Percentiles rank a stretch among this genome's conserved stretches.
Conservation (phyloP, 2,113 vertebrate genomes). For the Junco hyemalis region DNA sequence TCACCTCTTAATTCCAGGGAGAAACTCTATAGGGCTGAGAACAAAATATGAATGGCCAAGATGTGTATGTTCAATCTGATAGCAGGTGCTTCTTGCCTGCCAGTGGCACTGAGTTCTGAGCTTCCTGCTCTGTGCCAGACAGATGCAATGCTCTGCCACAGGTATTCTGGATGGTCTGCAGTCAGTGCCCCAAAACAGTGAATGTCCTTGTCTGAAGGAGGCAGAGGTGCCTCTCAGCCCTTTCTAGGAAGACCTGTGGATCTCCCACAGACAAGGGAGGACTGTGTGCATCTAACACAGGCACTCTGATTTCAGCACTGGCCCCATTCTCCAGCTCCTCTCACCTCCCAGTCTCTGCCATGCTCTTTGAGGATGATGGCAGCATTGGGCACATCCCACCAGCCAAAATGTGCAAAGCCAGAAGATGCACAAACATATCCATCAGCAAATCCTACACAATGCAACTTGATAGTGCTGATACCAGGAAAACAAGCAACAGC, state of each 20-base stretch:
- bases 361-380: background rate
- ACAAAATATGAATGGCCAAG: background rate
- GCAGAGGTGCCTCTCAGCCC: background rate
- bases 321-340: background rate
- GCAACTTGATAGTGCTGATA: background rate
- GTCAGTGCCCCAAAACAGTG: background rate
- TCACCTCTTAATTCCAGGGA: background rate
- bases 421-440: background rate
- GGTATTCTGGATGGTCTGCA: background rate
- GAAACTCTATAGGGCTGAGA: background rate
- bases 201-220: background rate
- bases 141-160: background rate
- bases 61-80: rapidly evolving
- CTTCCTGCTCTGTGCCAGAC: background rate
- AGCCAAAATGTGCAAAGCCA: background rate
- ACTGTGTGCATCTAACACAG: background rate
- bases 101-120: background rate
- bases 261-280: background rate
- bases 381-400: background rate
- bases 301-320: background rate
- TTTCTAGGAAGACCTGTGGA: background rate
- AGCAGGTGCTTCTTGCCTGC: background rate
- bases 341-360: background rate
- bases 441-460: background rate
- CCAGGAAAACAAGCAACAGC: background rate